Evolutionary conservation across 1,140 invertebrate genomes (phyloP).

Genomic region (Diorhabda sublineata): DNA sequence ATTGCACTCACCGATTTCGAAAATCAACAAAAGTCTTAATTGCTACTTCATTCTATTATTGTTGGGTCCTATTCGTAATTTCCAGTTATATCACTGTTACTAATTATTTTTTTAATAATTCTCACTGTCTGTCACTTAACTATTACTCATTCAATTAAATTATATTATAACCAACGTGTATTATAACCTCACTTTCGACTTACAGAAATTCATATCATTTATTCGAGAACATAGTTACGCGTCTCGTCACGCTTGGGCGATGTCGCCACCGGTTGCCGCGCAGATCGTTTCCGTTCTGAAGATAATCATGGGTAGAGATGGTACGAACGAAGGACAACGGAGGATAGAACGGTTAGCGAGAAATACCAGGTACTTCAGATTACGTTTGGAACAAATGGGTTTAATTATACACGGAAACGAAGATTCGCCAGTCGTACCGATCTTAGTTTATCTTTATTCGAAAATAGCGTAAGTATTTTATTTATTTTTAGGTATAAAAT

Average conservation of each 20-base stretch:
- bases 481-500: no score
- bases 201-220: constrained; percentile 66
- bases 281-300: constrained; percentile 88
- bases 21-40: no score
- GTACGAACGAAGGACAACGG: constrained; percentile 67
- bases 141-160: no score
- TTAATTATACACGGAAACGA: constrained; percentile 95
- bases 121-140: no score
- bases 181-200: not conserved
- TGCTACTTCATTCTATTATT: no score
- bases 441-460: constrained; percentile 90
- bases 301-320: constrained; percentile 85
- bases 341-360: constrained; percentile 72
- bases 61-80: no score
- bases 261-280: constrained; percentile 86
- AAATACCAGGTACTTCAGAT: constrained; percentile 88
- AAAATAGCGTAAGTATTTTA: constrained; percentile 74
- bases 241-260: constrained; percentile 79
- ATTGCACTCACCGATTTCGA: no score
- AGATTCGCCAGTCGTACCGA: constrained; percentile 94
- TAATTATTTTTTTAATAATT: no score
- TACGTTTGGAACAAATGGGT: constrained; percentile 82
- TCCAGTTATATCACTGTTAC: no score
- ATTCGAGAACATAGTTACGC: constrained; percentile 81
- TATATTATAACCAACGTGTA: no score